Base-by-base conservation (phyloP, 2,797 vertebrate species). In the Cyprinodon diabolis region DNA sequence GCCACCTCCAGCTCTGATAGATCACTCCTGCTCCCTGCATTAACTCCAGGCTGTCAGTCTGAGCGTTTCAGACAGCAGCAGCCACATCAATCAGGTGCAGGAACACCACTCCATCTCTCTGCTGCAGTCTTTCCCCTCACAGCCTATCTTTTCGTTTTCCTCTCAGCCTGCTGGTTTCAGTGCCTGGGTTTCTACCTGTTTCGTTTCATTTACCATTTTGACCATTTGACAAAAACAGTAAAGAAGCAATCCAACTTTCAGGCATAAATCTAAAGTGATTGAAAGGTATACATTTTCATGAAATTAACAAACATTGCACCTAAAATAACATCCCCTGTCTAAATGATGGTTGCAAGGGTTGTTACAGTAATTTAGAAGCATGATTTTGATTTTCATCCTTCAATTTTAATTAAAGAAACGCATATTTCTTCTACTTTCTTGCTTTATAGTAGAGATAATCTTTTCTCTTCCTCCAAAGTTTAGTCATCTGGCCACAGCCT, bases 61-160 rank as follows among this genome's bases (percentile, higher is more conserved):
- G 69, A 79, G 76, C 80, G 37, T 84, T 70, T 85, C 77, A 74
- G 78, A 60, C 86, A 14, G 57, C 75, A 6, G 30, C 78, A 72
- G 80, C 86, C 80, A 84, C 72, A 91, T 92, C 91, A 89, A 91
- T 92, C 86, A 83, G 82, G 84, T 89, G 88, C 90, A 90, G 90
- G 86, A 84, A 84, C 87, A 65, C 51, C 68, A 68, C 23, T 51
- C 37, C 25, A 21, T 37, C 9, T 43, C 6, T 57, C 5, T 9
- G 25, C 75, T 71, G 72, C 57, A 5, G 52, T 14, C 45, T 72
- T 63, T 48, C 58, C 37, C 62, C 74, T 58, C 68, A 30, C 40
- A 4, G 57, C 40, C 37, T 30, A 62, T 80, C 78, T 74, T 70
- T 55, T 11, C 52, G 17, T 68, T 63, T 30, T 72, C 54, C 51